phyloP scores from a whole-genome alignment of 1,140 invertebrate genomes.

The Bombus confusus region DNA sequence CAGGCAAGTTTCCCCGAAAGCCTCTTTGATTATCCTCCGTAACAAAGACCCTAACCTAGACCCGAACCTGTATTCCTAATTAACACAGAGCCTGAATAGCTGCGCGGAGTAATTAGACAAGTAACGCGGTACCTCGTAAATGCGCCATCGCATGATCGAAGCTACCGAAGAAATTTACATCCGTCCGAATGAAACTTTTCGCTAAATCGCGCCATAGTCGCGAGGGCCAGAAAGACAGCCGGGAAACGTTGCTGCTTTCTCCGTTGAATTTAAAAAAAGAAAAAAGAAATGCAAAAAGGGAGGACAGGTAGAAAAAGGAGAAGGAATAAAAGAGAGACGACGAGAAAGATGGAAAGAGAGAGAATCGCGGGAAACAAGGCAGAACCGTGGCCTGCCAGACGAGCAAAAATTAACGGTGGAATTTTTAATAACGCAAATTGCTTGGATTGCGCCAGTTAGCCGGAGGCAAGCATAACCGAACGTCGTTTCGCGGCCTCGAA shows the following conservation, averaged over 20 bases:
- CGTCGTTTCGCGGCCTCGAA: constrained; percentile 20
- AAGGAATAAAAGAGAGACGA: too few relatives aligned
- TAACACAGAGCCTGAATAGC: neutral
- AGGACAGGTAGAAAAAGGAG: neutral
- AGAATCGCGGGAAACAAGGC: neutral
- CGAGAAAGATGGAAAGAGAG: neutral
- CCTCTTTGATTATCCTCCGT: neutral
- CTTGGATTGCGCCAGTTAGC: constrained; percentile 26
- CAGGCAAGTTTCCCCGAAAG: constrained; percentile 84
- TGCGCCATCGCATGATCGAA: too few relatives aligned
- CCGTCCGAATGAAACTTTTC: neutral
- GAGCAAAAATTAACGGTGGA: constrained; percentile 64
- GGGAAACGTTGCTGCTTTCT: neutral
- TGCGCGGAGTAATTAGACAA: too few relatives aligned
- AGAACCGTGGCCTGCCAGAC: neutral
- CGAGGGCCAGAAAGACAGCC: neutral
- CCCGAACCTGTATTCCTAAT: neutral
- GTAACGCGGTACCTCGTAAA: too few relatives aligned
- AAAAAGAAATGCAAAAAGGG: neutral
- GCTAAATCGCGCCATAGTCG: neutral
- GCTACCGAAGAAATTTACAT: neutral
- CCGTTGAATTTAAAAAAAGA: neutral
- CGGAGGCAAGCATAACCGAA: neutral
- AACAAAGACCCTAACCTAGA: neutral
- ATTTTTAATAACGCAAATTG: constrained; percentile 73